Evolutionary conservation across 2,113 vertebrate species (phyloP).

Genomic region (Helogale parvula): DNA sequence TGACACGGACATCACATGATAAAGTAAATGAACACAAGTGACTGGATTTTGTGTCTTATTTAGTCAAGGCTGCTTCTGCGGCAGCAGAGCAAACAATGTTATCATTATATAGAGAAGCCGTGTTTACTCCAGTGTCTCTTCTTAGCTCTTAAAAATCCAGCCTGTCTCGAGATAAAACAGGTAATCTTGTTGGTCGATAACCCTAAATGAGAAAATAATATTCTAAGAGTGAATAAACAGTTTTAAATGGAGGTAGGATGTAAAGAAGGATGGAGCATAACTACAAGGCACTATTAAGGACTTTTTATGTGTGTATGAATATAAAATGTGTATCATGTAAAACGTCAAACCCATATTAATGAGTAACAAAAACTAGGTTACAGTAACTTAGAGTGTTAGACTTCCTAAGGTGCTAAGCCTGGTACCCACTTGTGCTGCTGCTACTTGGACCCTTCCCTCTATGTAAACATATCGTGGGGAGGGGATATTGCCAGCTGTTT

Average conservation of each 20-base stretch:
- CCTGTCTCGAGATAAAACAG: slow-evolving; percentile 45
- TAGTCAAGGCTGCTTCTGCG: slow-evolving; percentile 70
- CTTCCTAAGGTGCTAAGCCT: not conserved
- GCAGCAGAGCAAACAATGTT: slow-evolving; percentile 63
- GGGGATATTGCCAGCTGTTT: not conserved
- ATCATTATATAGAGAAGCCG: slow-evolving; percentile 63
- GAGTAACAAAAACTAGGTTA: not conserved
- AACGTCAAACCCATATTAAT: not conserved
- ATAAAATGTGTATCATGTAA: not conserved
- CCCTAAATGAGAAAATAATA: not conserved
- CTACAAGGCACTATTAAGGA: not conserved
- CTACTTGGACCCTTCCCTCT: not conserved
- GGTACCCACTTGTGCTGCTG: not conserved
- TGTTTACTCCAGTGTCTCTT: slow-evolving; percentile 61
- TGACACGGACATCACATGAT: slow-evolving; percentile 70
- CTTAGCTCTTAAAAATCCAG: slow-evolving; percentile 71
- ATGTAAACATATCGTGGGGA: not conserved
- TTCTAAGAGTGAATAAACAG: slow-evolving; percentile 43
- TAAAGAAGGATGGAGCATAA: not conserved
- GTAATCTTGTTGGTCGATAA: slow-evolving; percentile 59
- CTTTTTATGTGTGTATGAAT: not conserved
- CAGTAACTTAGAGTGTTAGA: fast-evolving
- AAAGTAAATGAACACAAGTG: slow-evolving; percentile 57
- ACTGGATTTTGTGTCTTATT: slow-evolving; percentile 67
- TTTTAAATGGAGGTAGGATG: not conserved